Conservation (phyloP, 2,888 invertebrate genomes). For the Torymus auratus region DNA sequence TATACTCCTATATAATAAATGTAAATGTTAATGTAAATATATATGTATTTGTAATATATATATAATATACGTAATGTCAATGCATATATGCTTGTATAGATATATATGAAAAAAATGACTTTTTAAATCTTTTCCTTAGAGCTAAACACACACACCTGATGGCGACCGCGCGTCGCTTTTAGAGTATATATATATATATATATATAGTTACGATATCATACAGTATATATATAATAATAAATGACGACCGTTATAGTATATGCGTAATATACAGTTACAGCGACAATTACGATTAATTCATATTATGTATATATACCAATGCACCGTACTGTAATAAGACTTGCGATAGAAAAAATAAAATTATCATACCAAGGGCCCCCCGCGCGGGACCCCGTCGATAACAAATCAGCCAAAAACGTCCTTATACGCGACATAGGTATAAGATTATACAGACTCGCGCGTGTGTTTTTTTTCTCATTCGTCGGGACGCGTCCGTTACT, state of each 20-base stretch:
- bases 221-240: too few relatives aligned
- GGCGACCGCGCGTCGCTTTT: too few relatives aligned
- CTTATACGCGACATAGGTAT: slow-evolving; percentile 34
- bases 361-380: slow-evolving; percentile 55
- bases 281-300: not conserved
- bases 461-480: not conserved
- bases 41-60: too few relatives aligned
- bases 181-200: too few relatives aligned
- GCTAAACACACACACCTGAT: too few relatives aligned
- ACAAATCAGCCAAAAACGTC: slow-evolving; percentile 56
- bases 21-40: too few relatives aligned
- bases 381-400: slow-evolving; percentile 49
- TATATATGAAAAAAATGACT: not conserved
- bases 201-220: too few relatives aligned
- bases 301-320: not conserved
- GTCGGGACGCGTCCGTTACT: slow-evolving; percentile 15
- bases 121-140: too few relatives aligned
- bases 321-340: not conserved
- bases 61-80: too few relatives aligned
- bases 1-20: too few relatives aligned
- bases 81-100: not conserved
- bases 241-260: too few relatives aligned
- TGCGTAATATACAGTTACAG: too few relatives aligned
- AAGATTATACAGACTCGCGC: not conserved
- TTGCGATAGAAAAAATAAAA: slow-evolving; percentile 60